These are phyloP conservation scores for Gymnosoma rotundatum DNA, from an alignment of 2,888 invertebrate genomes.

Conservation along the genomic window DNA sequence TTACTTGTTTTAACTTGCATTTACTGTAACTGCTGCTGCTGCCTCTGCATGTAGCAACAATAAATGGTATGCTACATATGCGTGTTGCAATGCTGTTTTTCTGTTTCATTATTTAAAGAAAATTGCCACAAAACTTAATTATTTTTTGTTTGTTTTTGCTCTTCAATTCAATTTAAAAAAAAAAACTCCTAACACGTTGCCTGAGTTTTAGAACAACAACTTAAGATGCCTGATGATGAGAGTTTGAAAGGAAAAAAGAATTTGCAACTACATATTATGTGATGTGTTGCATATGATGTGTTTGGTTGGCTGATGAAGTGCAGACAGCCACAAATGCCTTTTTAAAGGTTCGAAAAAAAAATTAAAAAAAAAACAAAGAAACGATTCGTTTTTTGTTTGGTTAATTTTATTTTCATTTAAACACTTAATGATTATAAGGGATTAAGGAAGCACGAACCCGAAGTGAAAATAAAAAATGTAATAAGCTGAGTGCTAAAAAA, in stretches of 20 bases:
- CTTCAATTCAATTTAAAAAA: slow-evolving; percentile 11
- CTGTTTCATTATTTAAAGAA: slow-evolving; percentile 46
- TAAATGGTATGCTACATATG: slow-evolving; percentile 67
- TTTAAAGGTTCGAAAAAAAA: slow-evolving; percentile 61
- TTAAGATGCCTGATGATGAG: slow-evolving; percentile 20
- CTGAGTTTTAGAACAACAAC: slow-evolving; percentile 6
- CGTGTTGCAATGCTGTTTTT: slow-evolving; percentile 68
- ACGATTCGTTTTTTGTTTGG: not conserved
- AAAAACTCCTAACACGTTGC: slow-evolving; percentile 1
- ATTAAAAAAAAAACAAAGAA: too few relatives aligned
- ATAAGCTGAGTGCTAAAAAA: slow-evolving; percentile 49
- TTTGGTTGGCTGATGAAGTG: slow-evolving; percentile 62
- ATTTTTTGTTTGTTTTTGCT: slow-evolving; percentile 4
- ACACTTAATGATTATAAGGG: slow-evolving; percentile 62
- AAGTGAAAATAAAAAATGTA: slow-evolving; percentile 52
- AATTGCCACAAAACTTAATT: slow-evolving; percentile 46
- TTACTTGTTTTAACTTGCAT: slow-evolving; percentile 21
- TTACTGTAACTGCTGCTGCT: slow-evolving; percentile 34
- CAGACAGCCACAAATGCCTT: slow-evolving; percentile 60
- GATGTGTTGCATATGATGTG: slow-evolving; percentile 43
- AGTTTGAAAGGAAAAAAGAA: not conserved
- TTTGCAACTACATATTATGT: slow-evolving; percentile 23
- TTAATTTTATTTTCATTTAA: slow-evolving; percentile 60
- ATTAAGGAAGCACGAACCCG: slow-evolving; percentile 3
- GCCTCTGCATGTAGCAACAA: slow-evolving; percentile 33